These are phyloP conservation scores for Taphrorychus bicolor DNA, from an alignment of 2,888 invertebrate species.

Conservation along the genomic window DNA sequence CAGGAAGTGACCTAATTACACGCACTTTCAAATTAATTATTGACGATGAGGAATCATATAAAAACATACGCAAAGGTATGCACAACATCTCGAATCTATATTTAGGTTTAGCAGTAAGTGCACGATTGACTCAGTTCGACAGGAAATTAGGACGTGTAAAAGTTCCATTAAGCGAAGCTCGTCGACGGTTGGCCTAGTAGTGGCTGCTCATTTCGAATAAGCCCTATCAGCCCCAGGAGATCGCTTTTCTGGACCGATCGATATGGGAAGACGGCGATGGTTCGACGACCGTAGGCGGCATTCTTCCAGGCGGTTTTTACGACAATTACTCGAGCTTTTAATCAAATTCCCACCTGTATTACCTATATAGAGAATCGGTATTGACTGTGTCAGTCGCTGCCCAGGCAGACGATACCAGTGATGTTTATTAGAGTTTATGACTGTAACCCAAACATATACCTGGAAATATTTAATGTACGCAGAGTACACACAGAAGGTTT, in stretches of 20 bases:
- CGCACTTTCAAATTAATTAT: neutral
- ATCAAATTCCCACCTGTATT: constrained; percentile 7
- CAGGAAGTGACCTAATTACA: neutral
- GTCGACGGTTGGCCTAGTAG: too few relatives aligned
- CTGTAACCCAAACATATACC: too few relatives aligned
- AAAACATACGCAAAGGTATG: neutral
- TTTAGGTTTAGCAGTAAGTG: neutral
- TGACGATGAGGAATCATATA: too few relatives aligned
- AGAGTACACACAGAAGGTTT: too few relatives aligned
- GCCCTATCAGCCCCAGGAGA: constrained; percentile 16
- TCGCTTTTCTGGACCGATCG: constrained; percentile 24
- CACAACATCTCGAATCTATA: neutral
- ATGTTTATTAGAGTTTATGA: too few relatives aligned
- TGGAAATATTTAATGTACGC: too few relatives aligned
- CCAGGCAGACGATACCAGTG: too few relatives aligned
- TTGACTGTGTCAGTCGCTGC: too few relatives aligned
- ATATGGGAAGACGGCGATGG: constrained; percentile 22
- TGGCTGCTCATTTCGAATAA: constrained; percentile 3
- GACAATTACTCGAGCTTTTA: constrained; percentile 2
- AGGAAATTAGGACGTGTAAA: neutral
- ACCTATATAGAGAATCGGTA: neutral
- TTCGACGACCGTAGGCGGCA: constrained; percentile 32
- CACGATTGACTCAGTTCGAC: neutral
- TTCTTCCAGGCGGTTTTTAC: constrained; percentile 16
- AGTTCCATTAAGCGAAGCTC: neutral